Evolutionary conservation across 2,113 vertebrate species (phyloP), one percentile per base, ranked within the genome.

Genomic region (Furnarius figulus): DNA sequence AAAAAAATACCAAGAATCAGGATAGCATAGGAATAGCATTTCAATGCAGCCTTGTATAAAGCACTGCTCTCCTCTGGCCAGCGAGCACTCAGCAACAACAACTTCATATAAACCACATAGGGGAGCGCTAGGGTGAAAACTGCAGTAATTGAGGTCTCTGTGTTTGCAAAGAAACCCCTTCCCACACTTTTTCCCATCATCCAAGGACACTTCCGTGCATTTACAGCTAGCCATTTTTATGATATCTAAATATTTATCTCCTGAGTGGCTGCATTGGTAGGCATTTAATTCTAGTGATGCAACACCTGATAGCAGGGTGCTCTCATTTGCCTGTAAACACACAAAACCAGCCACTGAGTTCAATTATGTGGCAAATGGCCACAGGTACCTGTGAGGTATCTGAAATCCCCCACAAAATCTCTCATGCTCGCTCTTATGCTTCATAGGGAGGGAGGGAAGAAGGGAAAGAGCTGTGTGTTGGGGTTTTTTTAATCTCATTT

Each of bases 231-330:
- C 53, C 72, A 79, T 82, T 94, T 83, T 65, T 92, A 94, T 92
- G 65, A 39, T 61, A 79, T 15, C 37, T 61, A 93, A 95, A 87
- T 95, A 88, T 96, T 96, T 75, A 56, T 90, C 86, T 96, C 87
- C n/a, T 33, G 3, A 83, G 70, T 62, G 68, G 70, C 66, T 92
- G 86, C 46, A 89, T 80, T 33, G 87, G 80, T 62, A 95, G 35
- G 61, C 46, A 73, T 79, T 95, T 95, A 91, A 95, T 95, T 70
- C 80, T 58, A 83, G 35, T 49, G 66, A 90, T 66, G 37, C 30
- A 76, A 88, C 68, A 97, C 71, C 89, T 88, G 93, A 95, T 35
- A 46, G 61, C 73, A 62, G 23, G 59, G 75, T 87, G 55, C 63
- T 94, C 47, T 93, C 66, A 33, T 58, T 66, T n/a, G 71, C 59